Base-by-base conservation (phyloP, 1,140 invertebrate species). In the Triops cancriformis region DNA sequence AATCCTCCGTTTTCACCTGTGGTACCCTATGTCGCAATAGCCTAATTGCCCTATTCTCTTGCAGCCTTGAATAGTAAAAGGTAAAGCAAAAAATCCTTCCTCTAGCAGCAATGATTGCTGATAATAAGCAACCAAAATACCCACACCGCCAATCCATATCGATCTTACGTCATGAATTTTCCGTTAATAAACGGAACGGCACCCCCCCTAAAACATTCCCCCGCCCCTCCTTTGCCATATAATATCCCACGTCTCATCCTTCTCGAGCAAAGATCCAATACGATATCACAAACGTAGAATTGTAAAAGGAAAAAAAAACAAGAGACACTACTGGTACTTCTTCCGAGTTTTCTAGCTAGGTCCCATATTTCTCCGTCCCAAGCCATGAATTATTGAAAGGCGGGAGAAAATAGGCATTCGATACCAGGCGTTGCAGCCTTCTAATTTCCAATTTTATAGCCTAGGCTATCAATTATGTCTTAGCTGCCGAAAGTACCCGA, bases 381-480 rank as follows among this genome's bases (percentile, higher is more conserved):
- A 64, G 51, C 51, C 51, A 64, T 64, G 51, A 64, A 64, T 64
- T 64, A 64, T 64, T 64, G 51, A 64, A 64, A 64, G 51, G 23
- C 51, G 18, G 51, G 51, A 23, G n/a, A 64, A 64, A 64, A 64
- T 64, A 64, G 51, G 51, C 51, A 64, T 64, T 64, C 51, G 51
- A 64, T 64, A 64, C 51, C 51, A 64, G 51, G 51, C 51, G 51
- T 64, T 64, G 51, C 51, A 64, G 51, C 51, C 51, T 64, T 64
- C 51, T 64, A 64, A 64, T 64, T 64, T 64, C 51, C 51, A 64
- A 64, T 64, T 64, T 64, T 64, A 64, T 64, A 64, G 51, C 51
- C 51, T 23, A 10, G 51, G 51, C 51, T 64, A 64, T 64, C 51
- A 64, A 64, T 64, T 64, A 64, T 64, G 51, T 64, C 51, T 64